These are phyloP conservation scores for Salvelinus fontinalis DNA, from an alignment of 2,113 vertebrate species.

Conservation along the genomic window DNA sequence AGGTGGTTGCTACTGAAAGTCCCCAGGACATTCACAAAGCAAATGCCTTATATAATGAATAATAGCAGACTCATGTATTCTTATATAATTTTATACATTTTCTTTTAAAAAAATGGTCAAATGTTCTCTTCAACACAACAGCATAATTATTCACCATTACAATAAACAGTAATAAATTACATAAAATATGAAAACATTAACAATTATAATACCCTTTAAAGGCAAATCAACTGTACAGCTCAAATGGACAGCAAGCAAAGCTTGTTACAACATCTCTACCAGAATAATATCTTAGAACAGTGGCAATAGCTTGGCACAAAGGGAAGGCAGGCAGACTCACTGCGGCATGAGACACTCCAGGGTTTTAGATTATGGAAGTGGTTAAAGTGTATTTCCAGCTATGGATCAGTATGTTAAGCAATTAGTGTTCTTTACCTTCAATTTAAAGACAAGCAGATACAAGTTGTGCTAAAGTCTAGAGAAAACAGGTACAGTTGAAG, in stretches of 20 bases:
- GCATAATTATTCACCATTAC: conserved; percentile 3
- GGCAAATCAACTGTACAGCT: conserved; percentile 18
- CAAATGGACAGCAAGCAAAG: conserved; percentile 13
- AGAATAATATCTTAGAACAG: conserved; percentile 22
- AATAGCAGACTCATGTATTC: neutral
- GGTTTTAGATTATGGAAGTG: neutral
- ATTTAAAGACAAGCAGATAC: neutral
- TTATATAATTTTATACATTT: neutral
- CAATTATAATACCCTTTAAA: conserved; percentile 13
- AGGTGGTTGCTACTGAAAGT: no score
- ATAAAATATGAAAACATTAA: neutral
- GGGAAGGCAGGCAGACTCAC: neutral
- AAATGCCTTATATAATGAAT: neutral
- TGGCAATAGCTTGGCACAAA: conserved; percentile 8
- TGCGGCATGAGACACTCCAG: neutral
- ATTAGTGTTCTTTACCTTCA: neutral
- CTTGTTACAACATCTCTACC: conserved; percentile 1
- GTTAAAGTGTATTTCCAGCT: conserved; percentile 54
- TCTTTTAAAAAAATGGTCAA: neutral
- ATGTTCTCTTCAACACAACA: neutral
- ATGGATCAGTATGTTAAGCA: neutral
- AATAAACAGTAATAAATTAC: conserved; percentile 1
- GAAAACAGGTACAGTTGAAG: neutral
- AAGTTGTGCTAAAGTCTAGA: neutral
- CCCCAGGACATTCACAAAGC: neutral